A percentile compares a stretch with the other conserved stretches of the same genome.
Evolutionary conservation across 1,140 invertebrate genomes (phyloP).

Genomic region (Coptotermes formosanus): DNA sequence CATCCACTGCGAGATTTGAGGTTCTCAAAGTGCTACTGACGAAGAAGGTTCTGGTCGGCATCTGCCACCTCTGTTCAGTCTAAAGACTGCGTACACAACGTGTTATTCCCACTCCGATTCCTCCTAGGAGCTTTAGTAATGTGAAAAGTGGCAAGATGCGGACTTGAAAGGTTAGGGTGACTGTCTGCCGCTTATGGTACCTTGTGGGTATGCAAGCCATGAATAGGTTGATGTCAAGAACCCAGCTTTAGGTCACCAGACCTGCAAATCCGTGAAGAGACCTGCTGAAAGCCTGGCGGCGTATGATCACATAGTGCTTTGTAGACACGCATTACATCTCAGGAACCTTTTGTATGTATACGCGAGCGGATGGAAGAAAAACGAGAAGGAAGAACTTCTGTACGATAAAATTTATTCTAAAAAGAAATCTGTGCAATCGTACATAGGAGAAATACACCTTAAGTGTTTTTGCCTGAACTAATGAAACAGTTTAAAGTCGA

Average conservation of each 20-base stretch:
- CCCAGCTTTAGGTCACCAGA: no score
- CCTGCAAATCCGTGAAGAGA: background rate
- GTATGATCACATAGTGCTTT: background rate
- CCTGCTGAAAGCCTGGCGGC: background rate
- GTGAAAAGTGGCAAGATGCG: slow-evolving; percentile 1
- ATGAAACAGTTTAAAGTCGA: no score
- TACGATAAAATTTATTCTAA: background rate
- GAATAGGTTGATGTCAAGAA: background rate
- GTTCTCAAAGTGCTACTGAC: no score
- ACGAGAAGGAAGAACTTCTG: background rate
- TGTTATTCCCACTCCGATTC: background rate
- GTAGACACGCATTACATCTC: background rate
- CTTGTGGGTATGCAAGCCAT: background rate
- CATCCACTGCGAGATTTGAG: no score
- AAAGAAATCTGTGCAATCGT: background rate
- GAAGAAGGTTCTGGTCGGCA: no score
- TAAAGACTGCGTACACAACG: background rate
- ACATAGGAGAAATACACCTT: background rate
- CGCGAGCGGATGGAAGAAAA: background rate
- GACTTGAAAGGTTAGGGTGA: background rate
- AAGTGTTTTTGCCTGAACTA: no score
- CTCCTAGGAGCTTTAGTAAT: background rate
- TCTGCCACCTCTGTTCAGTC: background rate
- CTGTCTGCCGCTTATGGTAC: background rate
- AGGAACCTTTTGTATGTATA: no score